Base-by-base conservation (phyloP, 2,888 invertebrate species). In the Tridacna crocea region DNA sequence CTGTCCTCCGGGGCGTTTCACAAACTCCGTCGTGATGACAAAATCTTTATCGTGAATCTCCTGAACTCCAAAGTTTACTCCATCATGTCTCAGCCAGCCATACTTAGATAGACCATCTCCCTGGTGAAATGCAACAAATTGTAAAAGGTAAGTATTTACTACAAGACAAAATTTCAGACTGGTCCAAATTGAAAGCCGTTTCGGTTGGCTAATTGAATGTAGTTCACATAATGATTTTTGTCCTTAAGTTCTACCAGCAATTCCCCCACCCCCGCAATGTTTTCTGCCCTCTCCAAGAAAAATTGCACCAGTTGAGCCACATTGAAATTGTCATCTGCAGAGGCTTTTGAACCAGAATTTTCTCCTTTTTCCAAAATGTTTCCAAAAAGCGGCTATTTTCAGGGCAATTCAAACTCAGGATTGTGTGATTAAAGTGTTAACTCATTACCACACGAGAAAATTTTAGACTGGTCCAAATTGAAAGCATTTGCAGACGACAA, bases 81-180 rank as follows among this genome's bases (percentile, higher is more conserved):
- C 99, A 93, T 99, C 99, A 93, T 99, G 99, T 87, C 97, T 96
- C 10, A 96, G 94, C 99, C 99, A 99, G 0, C 98, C 97, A 93
- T 98, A 97, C 63, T 96, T 90, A 12, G 87, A 85, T n/a, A 94
- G 85, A 2, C 87, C 83, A 87, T 94, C 94, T 19, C 92, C 93
- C 97, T 86, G 58, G 10, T 73, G 12, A n/a, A 47, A 68, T 19
- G 46, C 0, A 46, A 22, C 55, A 55, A 55, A 55, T 55, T n/a
- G 36, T 8, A 36, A n/a, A n/a, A 36, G 36, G 36, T 36, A 36
- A 36, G 36, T 36, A n/a, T n/a, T 19, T 19, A 24, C 63, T 12
- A 17, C 12, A 17, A 17, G 24, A 17, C 63, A 63, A 63, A 63
- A 51, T 51, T 51, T 51, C 17, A 51, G 17, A 13, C 6, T 58